Conservation (phyloP, 2,113 vertebrate genomes). For the Panurus biarmicus region DNA sequence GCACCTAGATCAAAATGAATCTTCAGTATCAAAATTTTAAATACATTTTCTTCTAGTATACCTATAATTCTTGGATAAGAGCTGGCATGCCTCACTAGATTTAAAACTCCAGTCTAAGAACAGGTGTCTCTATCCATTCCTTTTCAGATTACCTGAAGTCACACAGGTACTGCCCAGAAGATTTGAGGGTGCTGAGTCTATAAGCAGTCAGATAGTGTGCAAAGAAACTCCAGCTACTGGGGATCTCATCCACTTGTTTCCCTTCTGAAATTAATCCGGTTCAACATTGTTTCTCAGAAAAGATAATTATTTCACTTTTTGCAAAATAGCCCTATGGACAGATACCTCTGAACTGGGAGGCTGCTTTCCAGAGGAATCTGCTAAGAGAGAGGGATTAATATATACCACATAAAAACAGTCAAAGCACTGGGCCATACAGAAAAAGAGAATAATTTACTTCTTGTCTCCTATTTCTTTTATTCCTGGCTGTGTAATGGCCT, state of each 20-base stretch:
- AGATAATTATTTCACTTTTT: background rate
- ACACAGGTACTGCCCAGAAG: background rate
- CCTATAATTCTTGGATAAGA: background rate
- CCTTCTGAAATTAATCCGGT: background rate
- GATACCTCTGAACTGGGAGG: background rate
- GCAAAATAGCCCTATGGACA: background rate
- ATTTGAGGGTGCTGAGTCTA: background rate
- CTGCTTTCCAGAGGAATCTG: background rate
- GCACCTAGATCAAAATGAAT: background rate
- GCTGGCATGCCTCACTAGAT: background rate
- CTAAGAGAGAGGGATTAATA: background rate
- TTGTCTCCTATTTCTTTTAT: background rate
- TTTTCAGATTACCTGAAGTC: background rate
- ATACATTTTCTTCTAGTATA: background rate
- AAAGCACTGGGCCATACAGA: background rate
- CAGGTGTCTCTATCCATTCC: background rate
- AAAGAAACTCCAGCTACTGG: background rate
- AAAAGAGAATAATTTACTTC: background rate
- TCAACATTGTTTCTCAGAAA: background rate
- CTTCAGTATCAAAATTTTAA: background rate
- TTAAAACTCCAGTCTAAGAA: background rate
- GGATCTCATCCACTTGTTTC: background rate
- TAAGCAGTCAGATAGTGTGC: background rate
- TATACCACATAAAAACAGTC: rapidly evolving
- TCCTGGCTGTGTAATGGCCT: background rate